A percentile compares a stretch with the other conserved stretches of the same genome.
Evolutionary conservation across 2,888 invertebrate species (phyloP).

Genomic region (Silvanus unidentatus): DNA sequence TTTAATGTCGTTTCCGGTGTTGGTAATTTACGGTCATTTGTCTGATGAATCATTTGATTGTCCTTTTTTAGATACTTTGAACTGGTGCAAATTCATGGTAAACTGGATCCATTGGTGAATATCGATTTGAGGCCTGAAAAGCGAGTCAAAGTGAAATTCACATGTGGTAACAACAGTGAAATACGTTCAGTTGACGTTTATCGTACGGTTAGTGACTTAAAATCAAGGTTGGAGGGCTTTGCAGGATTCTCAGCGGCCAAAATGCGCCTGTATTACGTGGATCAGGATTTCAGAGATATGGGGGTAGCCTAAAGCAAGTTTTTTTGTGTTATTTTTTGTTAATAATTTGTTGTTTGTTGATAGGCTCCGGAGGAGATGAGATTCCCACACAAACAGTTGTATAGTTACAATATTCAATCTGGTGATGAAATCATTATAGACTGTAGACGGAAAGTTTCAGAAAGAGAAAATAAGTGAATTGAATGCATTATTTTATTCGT

Average conservation of each 20-base stretch:
- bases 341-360: constrained; percentile 23
- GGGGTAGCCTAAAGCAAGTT: not conserved
- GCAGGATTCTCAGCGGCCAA: constrained; percentile 76
- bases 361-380: constrained; percentile 86
- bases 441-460: constrained; percentile 56
- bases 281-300: constrained; percentile 60
- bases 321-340: constrained; percentile 7
- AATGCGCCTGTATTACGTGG: constrained; percentile 85
- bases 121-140: constrained; percentile 83
- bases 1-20: too few species aligned
- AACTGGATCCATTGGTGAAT: constrained; percentile 83
- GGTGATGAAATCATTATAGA: constrained; percentile 90
- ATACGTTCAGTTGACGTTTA: constrained; percentile 71
- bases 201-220: constrained; percentile 76
- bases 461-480: too few species aligned
- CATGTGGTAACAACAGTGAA: constrained; percentile 70
- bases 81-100: constrained; percentile 77
- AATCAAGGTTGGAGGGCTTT: constrained; percentile 70
- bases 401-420: constrained; percentile 83
- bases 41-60: not conserved
- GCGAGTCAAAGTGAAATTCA: constrained; percentile 78
- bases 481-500: too few species aligned
- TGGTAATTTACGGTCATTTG: not conserved
- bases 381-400: constrained; percentile 81
- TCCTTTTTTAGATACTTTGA: constrained; percentile 60